A percentile compares a stretch with the other conserved stretches of the same genome.
These are phyloP conservation scores for Amphipyra berbera DNA, from an alignment of 2,888 invertebrate genomes.

Conservation along the genomic window DNA sequence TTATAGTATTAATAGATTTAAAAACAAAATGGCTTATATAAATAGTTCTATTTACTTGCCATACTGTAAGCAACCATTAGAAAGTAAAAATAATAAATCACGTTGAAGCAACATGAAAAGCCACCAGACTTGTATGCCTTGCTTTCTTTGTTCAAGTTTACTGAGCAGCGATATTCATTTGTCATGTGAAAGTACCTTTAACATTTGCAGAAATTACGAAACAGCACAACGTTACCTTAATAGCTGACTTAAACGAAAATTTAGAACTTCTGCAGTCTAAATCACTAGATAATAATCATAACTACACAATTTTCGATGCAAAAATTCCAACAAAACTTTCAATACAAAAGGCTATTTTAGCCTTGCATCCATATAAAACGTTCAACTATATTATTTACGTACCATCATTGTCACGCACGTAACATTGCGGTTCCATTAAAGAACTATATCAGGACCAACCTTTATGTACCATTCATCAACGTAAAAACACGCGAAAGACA, in stretches of 20 bases:
- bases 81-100: conserved; percentile 44
- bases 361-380: conserved; percentile 81
- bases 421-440: conserved; percentile 85
- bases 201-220: conserved; percentile 58
- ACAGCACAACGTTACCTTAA: conserved; percentile 48
- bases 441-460: conserved; percentile 79
- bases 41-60: background rate
- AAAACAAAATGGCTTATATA: too few relatives aligned
- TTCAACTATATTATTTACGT: conserved; percentile 81
- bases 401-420: conserved; percentile 88
- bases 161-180: conserved; percentile 47
- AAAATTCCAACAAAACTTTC: conserved; percentile 73
- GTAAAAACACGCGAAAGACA: conserved; percentile 36
- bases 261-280: conserved; percentile 62
- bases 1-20: too few relatives aligned
- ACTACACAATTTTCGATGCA: conserved; percentile 60
- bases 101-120: conserved; percentile 31
- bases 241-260: conserved; percentile 56
- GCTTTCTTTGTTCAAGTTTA: conserved; percentile 34
- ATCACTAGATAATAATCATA: conserved; percentile 60
- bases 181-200: conserved; percentile 50
- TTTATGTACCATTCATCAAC: conserved; percentile 34
- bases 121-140: conserved; percentile 42
- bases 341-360: conserved; percentile 65
- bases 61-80: conserved; percentile 6